Evolutionary conservation across 2,113 vertebrate genomes (phyloP).

Genomic region (Crotalus viridis): DNA sequence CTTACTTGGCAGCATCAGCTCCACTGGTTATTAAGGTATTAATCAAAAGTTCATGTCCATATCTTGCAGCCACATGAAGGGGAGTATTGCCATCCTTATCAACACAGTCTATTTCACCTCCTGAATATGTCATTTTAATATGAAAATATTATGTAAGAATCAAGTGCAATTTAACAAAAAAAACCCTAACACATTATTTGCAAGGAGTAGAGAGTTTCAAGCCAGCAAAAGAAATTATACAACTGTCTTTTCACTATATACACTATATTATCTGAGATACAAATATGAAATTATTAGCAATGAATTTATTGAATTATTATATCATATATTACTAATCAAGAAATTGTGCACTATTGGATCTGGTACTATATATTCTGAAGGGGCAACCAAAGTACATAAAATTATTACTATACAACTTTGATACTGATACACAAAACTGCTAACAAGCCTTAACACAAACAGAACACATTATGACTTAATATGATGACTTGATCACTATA

Average conservation of each 20-base stretch:
- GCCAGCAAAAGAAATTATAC: not conserved
- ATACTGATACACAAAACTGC: not conserved
- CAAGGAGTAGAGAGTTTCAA: not conserved
- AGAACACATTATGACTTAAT: not conserved
- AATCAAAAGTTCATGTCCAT: conserved; percentile 93
- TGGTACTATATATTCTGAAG: not conserved
- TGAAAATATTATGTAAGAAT: conserved; percentile 14
- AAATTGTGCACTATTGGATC: not conserved
- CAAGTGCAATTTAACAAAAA: not conserved
- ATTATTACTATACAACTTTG: not conserved
- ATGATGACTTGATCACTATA: not conserved
- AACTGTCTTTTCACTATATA: not conserved
- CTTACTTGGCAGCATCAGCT: conserved; percentile 89
- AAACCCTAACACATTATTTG: not conserved
- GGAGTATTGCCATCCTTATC: conserved; percentile 98
- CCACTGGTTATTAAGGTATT: conserved; percentile 94
- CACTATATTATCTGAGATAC: not conserved
- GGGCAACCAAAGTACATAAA: not conserved
- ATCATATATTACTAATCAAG: not conserved
- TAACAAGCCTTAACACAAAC: not conserved
- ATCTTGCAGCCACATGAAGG: conserved; percentile 91
- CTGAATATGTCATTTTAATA: conserved; percentile 70
- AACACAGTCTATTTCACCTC: conserved; percentile 91
- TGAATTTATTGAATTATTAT: not conserved
- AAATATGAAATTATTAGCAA: not conserved